Base-by-base conservation (phyloP, 2,888 invertebrate genomes). In the Eugnorisma glareosa region DNA sequence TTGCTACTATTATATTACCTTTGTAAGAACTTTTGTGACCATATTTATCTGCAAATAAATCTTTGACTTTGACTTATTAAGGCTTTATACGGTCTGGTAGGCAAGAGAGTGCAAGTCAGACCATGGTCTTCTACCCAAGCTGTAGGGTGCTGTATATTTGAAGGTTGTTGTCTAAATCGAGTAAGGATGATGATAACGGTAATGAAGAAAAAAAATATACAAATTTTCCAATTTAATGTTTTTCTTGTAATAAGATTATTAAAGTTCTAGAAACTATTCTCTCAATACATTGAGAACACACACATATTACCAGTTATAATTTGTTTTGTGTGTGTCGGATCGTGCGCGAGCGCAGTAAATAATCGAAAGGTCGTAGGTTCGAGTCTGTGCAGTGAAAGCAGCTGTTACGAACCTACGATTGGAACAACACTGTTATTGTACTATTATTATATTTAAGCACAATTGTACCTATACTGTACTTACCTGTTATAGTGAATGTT, bases 311-410 rank as follows among this genome's bases (percentile, higher is more conserved):
- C 85, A 89, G 87, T 89, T 87, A 86, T 88, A 89, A 90, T 89
- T 90, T 88, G 90, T 89, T 90, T 86, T 86, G 88, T 83, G 80
- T 80, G 84, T 88, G 86, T 87, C 87, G 78, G 80, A 87, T 89
- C 88, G 88, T 85, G 89, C 82, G 77, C 85, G 83, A 78, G 68
- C 83, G 79, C 76, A 78, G 84, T 82, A 74, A 83, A 82, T 86
- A 84, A 86, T 79, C 79, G 75, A 89, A 87, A 88, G 88, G 88
- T 88, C 89, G 82, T 75, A 79, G 86, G 89, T 88, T 88, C 86
- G 82, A 84, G 66, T 63, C 83, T 74, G 77, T 77, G 67, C 75
- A 77, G 90, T 87, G 90, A 89, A 89, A 90, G 90, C 86, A 77
- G 73, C 83, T 83, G 79, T 87, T 86, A 81, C 81, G 72, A 83